Base-by-base conservation (phyloP, 2,888 invertebrate species). In the Hypolimnas misippus region DNA sequence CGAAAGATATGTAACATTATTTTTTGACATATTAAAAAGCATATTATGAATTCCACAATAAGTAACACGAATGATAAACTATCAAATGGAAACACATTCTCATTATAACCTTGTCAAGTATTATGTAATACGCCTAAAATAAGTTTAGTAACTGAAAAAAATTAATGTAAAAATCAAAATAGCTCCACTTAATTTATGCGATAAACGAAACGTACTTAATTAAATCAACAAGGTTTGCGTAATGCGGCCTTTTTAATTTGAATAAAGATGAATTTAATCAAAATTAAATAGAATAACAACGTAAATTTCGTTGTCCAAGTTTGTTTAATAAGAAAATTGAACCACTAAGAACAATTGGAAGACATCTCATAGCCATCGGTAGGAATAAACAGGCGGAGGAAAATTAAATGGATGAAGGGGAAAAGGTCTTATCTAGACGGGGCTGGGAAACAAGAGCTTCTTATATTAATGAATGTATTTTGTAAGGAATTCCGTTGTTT, bases 211-310 rank as follows among this genome's bases (percentile, higher is more conserved):
- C 49, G 59, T 66, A 62, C 50, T 58, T 64, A 70, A 72, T 73
- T 70, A 66, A 68, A 65, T 64, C 38, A 63, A 62, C 67, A 66
- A 64, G 68, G 61, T 67, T 69, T 58, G 64, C 63, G 50, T 35
- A 56, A 59, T 63, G 58, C 65, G 57, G 64, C 53, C 69, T 71
- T 71, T 76, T 75, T 75, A 72, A 73, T 69, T 63, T 67, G 57
- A 70, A 72, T 74, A 73, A 77, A 76, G 73, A 76, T 75, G 74
- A 78, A 79, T 77, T 77, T 75, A 76, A 82, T 81, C 75, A 77
- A 79, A 80, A 74, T 77, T 76, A 74, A 76, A 79, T 74, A 75
- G 67, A 78, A 78, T 77, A 78, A 74, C 70, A 76, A 70, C 65
- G 68, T 63, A 62, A 70, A 72, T 72, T 69, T 72, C 67, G 70